These are phyloP conservation scores for Buathra laborator DNA, from an alignment of 2,888 invertebrate species.

Conservation along the genomic window DNA sequence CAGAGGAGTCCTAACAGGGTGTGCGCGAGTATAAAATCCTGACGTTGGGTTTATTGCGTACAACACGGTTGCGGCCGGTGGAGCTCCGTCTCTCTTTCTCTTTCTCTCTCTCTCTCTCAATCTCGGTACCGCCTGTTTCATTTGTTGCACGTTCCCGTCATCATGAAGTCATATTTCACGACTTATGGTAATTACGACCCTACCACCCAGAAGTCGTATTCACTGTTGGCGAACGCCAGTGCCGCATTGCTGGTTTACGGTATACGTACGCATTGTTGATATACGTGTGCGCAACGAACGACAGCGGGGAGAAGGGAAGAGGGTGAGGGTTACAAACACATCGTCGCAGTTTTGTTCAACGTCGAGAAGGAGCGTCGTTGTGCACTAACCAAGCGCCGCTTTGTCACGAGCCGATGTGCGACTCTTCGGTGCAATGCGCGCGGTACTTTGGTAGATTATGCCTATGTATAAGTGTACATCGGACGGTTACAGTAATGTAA, in stretches of 20 bases:
- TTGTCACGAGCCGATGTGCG: slow-evolving; percentile 57
- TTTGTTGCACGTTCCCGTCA: slow-evolving; percentile 81
- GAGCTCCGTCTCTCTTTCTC: no score
- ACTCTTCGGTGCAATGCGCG: slow-evolving; percentile 58
- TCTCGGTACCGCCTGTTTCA: slow-evolving; percentile 75
- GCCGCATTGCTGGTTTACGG: not conserved
- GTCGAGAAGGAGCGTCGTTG: slow-evolving; percentile 19
- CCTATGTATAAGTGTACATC: slow-evolving; percentile 6
- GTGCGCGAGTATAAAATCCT: slow-evolving; percentile 46
- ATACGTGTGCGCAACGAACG: not conserved
- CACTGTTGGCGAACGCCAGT: slow-evolving; percentile 58
- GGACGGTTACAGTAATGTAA: slow-evolving; percentile 8
- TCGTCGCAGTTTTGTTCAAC: slow-evolving; percentile 24
- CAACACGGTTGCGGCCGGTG: slow-evolving; percentile 50
- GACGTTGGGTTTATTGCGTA: slow-evolving; percentile 60
- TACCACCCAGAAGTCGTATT: slow-evolving; percentile 80
- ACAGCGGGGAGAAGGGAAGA: not conserved
- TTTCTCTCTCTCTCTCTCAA: not conserved
- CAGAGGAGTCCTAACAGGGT: slow-evolving; percentile 47
- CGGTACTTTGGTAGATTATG: slow-evolving; percentile 10
- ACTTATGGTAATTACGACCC: slow-evolving; percentile 83
- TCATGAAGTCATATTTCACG: slow-evolving; percentile 84
- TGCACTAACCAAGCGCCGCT: slow-evolving; percentile 7
- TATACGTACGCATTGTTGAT: slow-evolving; percentile 16
- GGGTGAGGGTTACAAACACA: not conserved